phyloP scores from a whole-genome alignment of 2,113 vertebrate genomes.

The Ceratotherium simum region DNA sequence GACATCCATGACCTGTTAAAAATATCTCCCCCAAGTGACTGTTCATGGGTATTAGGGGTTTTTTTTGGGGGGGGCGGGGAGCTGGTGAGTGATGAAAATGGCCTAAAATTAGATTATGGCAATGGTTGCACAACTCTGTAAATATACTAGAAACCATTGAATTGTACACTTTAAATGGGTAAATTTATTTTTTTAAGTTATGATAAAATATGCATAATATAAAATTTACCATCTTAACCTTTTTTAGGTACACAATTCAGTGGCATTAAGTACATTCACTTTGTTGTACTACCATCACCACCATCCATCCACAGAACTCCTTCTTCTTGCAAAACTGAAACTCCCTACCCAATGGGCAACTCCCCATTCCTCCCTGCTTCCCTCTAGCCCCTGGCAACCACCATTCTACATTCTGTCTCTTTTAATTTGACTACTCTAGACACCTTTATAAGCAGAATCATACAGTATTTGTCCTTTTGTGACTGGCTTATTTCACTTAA shows the following conservation, averaged over 20 bases:
- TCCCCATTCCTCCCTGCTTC: not conserved
- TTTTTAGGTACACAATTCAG: not conserved
- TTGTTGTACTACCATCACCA: not conserved
- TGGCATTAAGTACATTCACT: not conserved
- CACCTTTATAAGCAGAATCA: not conserved
- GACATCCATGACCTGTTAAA: not conserved
- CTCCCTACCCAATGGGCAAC: not conserved
- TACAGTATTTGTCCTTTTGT: not conserved
- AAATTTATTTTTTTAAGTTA: not conserved
- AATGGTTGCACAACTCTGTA: not conserved
- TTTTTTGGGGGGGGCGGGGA: not conserved
- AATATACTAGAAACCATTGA: not conserved
- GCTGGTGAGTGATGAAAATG: not conserved
- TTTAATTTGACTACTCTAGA: not conserved
- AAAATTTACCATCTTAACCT: not conserved
- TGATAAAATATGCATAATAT: not conserved
- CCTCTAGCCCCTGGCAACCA: not conserved
- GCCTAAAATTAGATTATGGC: slow-evolving; percentile 5
- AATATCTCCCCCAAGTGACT: not conserved
- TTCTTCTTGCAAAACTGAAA: not conserved
- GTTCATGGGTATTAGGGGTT: not conserved
- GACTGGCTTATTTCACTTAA: not conserved
- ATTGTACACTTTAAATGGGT: not conserved
- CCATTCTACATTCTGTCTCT: not conserved
- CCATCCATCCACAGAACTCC: not conserved